A percentile compares a stretch with the other conserved stretches of the same genome.
phyloP scores from a whole-genome alignment of 2,888 invertebrate genomes.

The Pandemis corylana region DNA sequence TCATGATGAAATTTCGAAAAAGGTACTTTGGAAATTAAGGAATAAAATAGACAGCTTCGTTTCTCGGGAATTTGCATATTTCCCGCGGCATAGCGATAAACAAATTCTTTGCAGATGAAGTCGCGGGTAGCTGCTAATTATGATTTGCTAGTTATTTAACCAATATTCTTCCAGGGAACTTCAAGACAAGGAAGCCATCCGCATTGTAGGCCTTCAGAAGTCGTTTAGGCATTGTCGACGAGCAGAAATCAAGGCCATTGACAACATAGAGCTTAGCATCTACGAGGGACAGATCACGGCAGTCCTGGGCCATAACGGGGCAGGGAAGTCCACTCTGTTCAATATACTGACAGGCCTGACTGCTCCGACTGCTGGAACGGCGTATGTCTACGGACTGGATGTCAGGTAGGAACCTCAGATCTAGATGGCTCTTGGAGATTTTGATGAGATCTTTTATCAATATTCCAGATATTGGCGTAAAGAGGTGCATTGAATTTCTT shows the following conservation, averaged over 20 bases:
- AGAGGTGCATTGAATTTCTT: no score
- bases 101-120: no score
- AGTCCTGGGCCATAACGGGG: conserved; percentile 93
- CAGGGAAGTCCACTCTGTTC: conserved; percentile 94
- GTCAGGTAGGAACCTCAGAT: conserved; percentile 80
- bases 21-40: no score
- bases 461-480: background rate
- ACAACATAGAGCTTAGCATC: conserved; percentile 91
- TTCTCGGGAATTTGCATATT: no score
- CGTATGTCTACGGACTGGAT: conserved; percentile 90
- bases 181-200: conserved; percentile 90
- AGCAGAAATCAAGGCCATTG: conserved; percentile 89
- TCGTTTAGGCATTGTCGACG: conserved; percentile 88
- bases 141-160: no score
- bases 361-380: conserved; percentile 89
- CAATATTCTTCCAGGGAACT: conserved; percentile 79
- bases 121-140: no score
- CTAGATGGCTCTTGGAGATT: background rate
- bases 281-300: conserved; percentile 95
- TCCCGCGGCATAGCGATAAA: no score
- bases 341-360: conserved; percentile 94
- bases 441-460: no score
- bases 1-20: no score
- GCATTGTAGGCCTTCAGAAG: conserved; percentile 90
- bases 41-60: no score